A percentile compares a stretch with the other conserved stretches of the same genome.
These are phyloP conservation scores for Labia minor DNA, from an alignment of 2,888 invertebrate genomes.

Conservation along the genomic window DNA sequence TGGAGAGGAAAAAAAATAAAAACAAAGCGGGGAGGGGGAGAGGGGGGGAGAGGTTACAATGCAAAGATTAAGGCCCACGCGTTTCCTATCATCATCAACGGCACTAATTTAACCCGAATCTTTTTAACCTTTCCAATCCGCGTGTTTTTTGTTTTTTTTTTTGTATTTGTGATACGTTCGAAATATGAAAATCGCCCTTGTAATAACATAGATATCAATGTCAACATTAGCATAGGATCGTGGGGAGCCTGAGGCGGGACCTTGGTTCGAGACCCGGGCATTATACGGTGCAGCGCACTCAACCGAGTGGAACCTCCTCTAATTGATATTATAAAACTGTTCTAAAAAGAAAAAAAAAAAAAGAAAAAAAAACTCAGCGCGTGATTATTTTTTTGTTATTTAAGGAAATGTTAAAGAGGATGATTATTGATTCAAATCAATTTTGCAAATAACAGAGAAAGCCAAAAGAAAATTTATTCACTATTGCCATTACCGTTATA, in stretches of 20 bases:
- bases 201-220: slow-evolving; percentile 13
- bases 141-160: background rate
- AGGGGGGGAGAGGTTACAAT: background rate
- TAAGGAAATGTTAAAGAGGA: background rate
- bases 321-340: slow-evolving; percentile 13
- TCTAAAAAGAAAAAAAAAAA: too few species aligned
- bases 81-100: background rate
- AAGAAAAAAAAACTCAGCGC: background rate
- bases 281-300: background rate
- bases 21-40: too few species aligned
- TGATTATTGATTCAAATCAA: background rate
- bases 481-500: too few species aligned
- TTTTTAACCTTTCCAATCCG: background rate
- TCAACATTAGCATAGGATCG: slow-evolving; percentile 13
- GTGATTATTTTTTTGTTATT: background rate
- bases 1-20: too few species aligned
- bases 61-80: background rate
- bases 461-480: background rate
- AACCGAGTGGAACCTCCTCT: slow-evolving; percentile 4
- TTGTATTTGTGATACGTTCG: background rate
- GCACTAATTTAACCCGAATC: background rate
- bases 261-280: slow-evolving; percentile 7
- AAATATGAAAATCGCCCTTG: slow-evolving; percentile 3
- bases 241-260: background rate
- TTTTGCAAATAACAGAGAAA: background rate